These are phyloP conservation scores for Drosophila guanche DNA, from an alignment of 1,140 invertebrate genomes.

Conservation along the genomic window DNA sequence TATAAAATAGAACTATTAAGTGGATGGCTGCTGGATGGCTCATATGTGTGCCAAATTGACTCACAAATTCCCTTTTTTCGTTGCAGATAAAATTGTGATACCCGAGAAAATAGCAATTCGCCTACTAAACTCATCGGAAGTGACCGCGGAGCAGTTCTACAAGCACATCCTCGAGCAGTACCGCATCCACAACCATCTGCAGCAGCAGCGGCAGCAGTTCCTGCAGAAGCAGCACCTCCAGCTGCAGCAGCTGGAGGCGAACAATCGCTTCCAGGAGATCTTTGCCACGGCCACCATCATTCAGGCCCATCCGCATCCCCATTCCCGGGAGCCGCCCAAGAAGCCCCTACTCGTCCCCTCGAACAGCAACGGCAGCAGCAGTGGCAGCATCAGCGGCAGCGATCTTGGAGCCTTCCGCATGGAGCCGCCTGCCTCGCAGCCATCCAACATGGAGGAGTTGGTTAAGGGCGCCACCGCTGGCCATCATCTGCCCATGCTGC, in stretches of 20 bases:
- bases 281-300: constrained; percentile 81
- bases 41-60: no score
- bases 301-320: constrained; percentile 67
- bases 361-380: constrained; percentile 10
- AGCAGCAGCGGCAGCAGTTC: constrained; percentile 74
- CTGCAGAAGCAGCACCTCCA: constrained; percentile 77
- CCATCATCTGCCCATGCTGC: constrained; percentile 53
- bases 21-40: no score
- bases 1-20: no score
- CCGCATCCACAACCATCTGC: constrained; percentile 73
- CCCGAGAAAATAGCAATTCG: constrained; percentile 83
- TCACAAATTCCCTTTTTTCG: constrained; percentile 1
- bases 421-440: constrained; percentile 11
- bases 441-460: constrained; percentile 15
- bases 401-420: constrained; percentile 15
- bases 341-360: constrained; percentile 32
- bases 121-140: constrained; percentile 80
- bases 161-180: constrained; percentile 81
- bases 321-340: constrained; percentile 58
- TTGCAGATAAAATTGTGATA: constrained; percentile 83
- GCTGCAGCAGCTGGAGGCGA: constrained; percentile 76
- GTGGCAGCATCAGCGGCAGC: neutral
- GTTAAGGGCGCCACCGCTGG: constrained; percentile 5
- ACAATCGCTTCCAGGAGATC: constrained; percentile 78
- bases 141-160: constrained; percentile 82